Evolutionary conservation across 2,113 vertebrate genomes (phyloP).

Genomic region (Oreochromis niloticus): DNA sequence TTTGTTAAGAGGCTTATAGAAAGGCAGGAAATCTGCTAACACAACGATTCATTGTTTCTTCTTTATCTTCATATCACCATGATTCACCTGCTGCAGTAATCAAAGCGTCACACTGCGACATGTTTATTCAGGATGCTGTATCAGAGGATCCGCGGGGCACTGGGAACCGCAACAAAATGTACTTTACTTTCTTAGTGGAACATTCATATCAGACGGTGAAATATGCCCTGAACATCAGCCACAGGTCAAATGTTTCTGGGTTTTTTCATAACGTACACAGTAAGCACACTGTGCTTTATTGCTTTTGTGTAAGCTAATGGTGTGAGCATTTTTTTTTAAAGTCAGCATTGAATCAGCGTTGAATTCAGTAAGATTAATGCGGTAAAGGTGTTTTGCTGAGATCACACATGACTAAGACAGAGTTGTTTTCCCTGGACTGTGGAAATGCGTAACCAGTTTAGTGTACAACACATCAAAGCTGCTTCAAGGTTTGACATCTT

Average conservation of each 20-base stretch:
- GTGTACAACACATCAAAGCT: not conserved
- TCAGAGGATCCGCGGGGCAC: not conserved
- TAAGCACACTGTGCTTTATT: not conserved
- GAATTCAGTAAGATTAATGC: not conserved
- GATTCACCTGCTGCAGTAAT: not conserved
- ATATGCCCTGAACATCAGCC: not conserved
- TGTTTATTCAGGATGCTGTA: not conserved
- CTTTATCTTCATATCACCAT: not conserved
- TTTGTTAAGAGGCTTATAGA: constrained; percentile 13
- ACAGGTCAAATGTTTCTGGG: not conserved
- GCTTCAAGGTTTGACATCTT: not conserved
- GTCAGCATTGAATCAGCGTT: not conserved
- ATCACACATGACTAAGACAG: not conserved
- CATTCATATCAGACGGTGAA: not conserved
- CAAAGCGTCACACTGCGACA: not conserved
- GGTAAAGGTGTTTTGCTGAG: not conserved
- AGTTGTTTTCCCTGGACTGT: not conserved
- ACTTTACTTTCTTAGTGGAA: not conserved
- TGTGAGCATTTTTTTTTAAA: not conserved
- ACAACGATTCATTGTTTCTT: not conserved
- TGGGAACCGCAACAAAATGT: not conserved
- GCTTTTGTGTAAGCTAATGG: not conserved
- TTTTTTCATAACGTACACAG: not conserved
- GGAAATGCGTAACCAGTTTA: not conserved
- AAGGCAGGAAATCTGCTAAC: not conserved